Percentiles rank a stretch among this genome's conserved stretches.
Evolutionary conservation across 2,888 invertebrate genomes (phyloP).

Genomic region (Cheilosia vulpina): DNA sequence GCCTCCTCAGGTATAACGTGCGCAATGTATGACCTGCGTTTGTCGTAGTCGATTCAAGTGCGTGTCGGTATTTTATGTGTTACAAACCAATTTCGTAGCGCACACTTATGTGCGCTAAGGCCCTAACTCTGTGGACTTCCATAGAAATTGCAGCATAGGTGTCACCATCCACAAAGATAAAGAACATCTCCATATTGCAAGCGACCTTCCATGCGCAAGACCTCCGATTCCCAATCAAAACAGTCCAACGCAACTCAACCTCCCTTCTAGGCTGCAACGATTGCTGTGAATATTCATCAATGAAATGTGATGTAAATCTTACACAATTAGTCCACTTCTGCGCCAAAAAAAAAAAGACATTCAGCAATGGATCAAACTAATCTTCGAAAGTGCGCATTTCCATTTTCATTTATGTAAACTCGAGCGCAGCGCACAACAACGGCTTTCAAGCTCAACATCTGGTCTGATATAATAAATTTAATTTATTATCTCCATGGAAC

Average conservation of each 20-base stretch:
- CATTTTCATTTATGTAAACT: slow-evolving; percentile 10
- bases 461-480: slow-evolving; percentile 27
- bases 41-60: too few relatives aligned
- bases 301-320: neutral
- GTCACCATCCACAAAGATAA: too few relatives aligned
- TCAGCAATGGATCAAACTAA: slow-evolving; percentile 3
- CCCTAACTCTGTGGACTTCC: too few relatives aligned
- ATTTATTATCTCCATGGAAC: slow-evolving; percentile 18
- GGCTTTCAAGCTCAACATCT: neutral
- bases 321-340: neutral
- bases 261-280: neutral
- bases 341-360: neutral
- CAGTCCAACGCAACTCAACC: neutral
- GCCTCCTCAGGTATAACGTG: too few relatives aligned
- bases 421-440: neutral
- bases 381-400: neutral
- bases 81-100: too few relatives aligned
- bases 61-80: too few relatives aligned
- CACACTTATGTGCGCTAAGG: too few relatives aligned
- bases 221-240: too few relatives aligned
- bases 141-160: too few relatives aligned
- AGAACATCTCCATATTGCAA: too few relatives aligned
- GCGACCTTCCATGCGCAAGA: neutral
- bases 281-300: neutral
- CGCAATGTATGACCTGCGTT: too few relatives aligned